Evolutionary conservation across 2,113 vertebrate genomes (phyloP), one percentile per base, ranked within the genome.

Genomic region (Pangasianodon hypophthalmus): DNA sequence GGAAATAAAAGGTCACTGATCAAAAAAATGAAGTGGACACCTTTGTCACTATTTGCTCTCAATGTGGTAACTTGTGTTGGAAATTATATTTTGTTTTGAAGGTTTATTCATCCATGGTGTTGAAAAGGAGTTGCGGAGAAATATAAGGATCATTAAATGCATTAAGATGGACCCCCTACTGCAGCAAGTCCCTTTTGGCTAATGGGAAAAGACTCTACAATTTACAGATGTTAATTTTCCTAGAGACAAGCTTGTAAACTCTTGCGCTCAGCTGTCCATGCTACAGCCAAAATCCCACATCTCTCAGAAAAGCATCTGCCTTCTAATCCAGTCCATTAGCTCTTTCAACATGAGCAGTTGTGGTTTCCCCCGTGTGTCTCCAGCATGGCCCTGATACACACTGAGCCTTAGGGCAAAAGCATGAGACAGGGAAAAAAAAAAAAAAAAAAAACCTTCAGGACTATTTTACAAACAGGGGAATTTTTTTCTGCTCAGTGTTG

Each of bases 281-380:
- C 26, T n/a, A 32, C 71, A 64, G n/a, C 48, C 29, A 32, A 75
- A 85, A 60, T 79, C 84, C 32, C 75, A 46, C 88, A 77, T 85
- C 60, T 64, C 84, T 64, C 69, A 64, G 83, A 85, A 82, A 86
- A 90, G 75, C 73, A 80, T 81, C 84, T 80, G 84, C 89, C 85
- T 71, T 69, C 85, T 69, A 81, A 58, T 87, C 14, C 50, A 82
- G 50, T 32, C 52, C 84, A 58, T 58, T 90, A 64, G 21, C 60
- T 90, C 84, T 58, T 56, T 86, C 46, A 54, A 86, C 46, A 89
- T 62, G 54, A 89, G 41, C 86, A 80, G 48, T 85, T 19, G 14
- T 18, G 41, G 46, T 81, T 46, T 67, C 56, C 64, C 56, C 54
- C 32, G 52, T 75, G 67, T 58, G 85, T 64, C 52, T 90, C 6